Percentiles rank a stretch among this genome's conserved stretches.
These are phyloP conservation scores for Clepsis dumicolana DNA, from an alignment of 2,888 invertebrate genomes.

Conservation along the genomic window DNA sequence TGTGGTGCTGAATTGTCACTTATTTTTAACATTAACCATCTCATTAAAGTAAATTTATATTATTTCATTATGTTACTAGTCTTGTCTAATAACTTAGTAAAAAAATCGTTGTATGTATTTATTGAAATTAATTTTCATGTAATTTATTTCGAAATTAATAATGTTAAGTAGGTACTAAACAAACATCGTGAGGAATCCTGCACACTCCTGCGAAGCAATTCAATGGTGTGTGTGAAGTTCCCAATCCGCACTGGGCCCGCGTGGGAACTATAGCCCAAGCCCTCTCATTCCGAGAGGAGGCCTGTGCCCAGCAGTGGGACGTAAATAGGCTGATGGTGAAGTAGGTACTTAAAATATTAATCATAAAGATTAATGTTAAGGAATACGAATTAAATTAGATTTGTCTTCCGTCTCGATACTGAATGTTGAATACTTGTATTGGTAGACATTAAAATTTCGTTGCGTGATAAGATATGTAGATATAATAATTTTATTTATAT, in stretches of 20 bases:
- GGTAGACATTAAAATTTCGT: conserved; percentile 6
- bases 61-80: conserved; percentile 14
- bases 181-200: no score
- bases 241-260: no score
- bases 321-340: no score
- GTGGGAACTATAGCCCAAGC: no score
- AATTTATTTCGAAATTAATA: conserved; percentile 26
- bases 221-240: no score
- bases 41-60: conserved; percentile 8
- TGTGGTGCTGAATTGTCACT: conserved; percentile 38
- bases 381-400: conserved; percentile 33
- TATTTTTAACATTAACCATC: conserved; percentile 11
- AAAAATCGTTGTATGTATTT: not conserved
- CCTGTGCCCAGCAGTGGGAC: no score
- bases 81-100: conserved; percentile 13
- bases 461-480: not conserved
- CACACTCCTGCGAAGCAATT: no score
- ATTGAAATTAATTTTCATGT: conserved; percentile 6
- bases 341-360: conserved; percentile 25
- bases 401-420: conserved; percentile 38
- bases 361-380: not conserved
- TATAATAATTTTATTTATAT: not conserved
- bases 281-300: no score
- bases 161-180: conserved; percentile 28
- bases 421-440: conserved; percentile 27